Evolutionary conservation across 1,140 invertebrate genomes (phyloP).

Genomic region (Meteorus sp.): DNA sequence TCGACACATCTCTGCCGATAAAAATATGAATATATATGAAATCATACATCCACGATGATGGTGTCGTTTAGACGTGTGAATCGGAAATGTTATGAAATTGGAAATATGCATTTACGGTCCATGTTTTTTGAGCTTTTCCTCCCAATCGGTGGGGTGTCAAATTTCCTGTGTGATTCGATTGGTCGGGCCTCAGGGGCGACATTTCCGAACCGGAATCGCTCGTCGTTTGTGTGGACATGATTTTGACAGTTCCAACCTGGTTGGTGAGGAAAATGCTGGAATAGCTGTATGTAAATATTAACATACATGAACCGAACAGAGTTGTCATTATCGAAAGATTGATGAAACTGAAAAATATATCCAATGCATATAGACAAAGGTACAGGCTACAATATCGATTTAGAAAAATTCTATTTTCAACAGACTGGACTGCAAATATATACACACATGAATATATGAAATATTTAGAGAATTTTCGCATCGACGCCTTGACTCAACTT

Average conservation of each 20-base stretch:
- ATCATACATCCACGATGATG: not conserved
- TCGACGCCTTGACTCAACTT: constrained; percentile 30
- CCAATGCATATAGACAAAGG: no score
- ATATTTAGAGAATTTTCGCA: constrained; percentile 18
- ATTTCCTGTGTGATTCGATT: constrained; percentile 60
- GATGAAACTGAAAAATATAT: no score
- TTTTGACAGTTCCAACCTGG: constrained; percentile 1
- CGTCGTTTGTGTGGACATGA: constrained; percentile 11
- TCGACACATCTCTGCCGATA: no score
- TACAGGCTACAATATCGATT: no score
- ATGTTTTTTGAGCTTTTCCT: constrained; percentile 12
- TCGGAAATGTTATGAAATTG: constrained; percentile 57
- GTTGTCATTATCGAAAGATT: no score
- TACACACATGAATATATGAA: not conserved
- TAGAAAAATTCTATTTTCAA: not conserved
- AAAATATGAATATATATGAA: no score
- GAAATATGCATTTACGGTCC: constrained; percentile 46
- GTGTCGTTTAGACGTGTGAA: constrained; percentile 24
- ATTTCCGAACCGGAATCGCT: constrained; percentile 21
- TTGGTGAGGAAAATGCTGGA: not conserved
- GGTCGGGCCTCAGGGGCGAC: constrained; percentile 33
- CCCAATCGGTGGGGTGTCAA: constrained; percentile 50
- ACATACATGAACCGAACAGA: no score
- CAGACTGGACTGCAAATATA: no score
- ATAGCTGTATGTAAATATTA: no score